Percentiles rank a stretch among this genome's conserved stretches.
phyloP scores from a whole-genome alignment of 2,888 invertebrate genomes.

The Acrocera orbiculus region DNA sequence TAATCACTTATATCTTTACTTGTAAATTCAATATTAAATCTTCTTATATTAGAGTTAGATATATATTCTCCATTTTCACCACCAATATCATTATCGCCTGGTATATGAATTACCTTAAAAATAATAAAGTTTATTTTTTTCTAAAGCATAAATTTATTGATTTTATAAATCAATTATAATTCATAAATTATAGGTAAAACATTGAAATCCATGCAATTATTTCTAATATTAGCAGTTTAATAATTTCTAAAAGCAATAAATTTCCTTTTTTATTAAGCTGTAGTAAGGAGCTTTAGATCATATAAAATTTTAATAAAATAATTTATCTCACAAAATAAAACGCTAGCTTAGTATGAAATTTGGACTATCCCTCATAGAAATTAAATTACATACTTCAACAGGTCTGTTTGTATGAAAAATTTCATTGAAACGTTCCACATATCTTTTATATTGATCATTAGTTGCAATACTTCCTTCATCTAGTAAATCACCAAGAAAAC shows the following conservation, averaged over 20 bases:
- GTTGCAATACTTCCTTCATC: slow-evolving; percentile 81
- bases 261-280: no score
- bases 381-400: slow-evolving; percentile 17
- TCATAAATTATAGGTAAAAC: not conserved
- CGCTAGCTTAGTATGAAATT: no score
- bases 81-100: slow-evolving; percentile 96
- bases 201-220: no score
- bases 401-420: slow-evolving; percentile 33
- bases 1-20: slow-evolving; percentile 45
- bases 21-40: slow-evolving; percentile 58
- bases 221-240: no score
- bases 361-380: no score
- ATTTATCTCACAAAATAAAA: no score
- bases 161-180: not conserved
- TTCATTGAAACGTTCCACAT: slow-evolving; percentile 51
- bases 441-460: slow-evolving; percentile 49
- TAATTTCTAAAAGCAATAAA: no score
- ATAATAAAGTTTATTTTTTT: slow-evolving; percentile 12
- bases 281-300: no score
- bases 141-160: not conserved
- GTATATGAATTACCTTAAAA: slow-evolving; percentile 40
- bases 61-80: slow-evolving; percentile 66
- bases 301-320: no score
- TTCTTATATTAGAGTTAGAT: slow-evolving; percentile 44
- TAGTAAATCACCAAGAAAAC: slow-evolving; percentile 86